Conservation (phyloP, 1,140 invertebrate species). For the Drosophila burlai region DNA sequence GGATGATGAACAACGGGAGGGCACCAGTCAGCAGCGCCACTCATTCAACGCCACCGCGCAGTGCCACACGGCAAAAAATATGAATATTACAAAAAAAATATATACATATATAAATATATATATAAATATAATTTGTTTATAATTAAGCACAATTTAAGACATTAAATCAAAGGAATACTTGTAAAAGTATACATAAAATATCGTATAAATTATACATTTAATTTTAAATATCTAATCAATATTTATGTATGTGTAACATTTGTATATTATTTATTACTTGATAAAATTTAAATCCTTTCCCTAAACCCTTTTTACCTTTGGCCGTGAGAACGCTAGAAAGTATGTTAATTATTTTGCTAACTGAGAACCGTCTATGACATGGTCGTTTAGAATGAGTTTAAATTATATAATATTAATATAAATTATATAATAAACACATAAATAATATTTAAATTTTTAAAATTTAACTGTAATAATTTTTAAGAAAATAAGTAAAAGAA, state of each 20-base stretch:
- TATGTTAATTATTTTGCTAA: neutral
- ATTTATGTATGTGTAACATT: neutral
- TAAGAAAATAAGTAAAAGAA: too few relatives aligned
- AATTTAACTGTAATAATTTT: too few relatives aligned
- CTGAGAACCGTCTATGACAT: neutral
- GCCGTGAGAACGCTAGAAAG: neutral
- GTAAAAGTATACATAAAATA: neutral
- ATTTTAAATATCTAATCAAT: neutral
- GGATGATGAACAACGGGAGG: conserved; percentile 68
- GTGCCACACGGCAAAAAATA: neutral
- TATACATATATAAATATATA: too few relatives aligned
- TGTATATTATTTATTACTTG: too few relatives aligned
- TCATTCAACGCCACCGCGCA: neutral
- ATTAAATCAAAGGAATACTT: neutral
- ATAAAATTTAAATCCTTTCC: neutral
- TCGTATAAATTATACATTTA: neutral
- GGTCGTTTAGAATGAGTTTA: neutral
- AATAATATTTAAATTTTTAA: too few relatives aligned
- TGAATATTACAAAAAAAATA: neutral
- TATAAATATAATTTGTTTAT: too few relatives aligned
- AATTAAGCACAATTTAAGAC: too few relatives aligned
- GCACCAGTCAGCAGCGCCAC: conserved; percentile 14
- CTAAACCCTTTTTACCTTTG: too few relatives aligned
- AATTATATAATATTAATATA: neutral
- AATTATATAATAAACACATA: too few relatives aligned